A percentile compares a stretch with the other conserved stretches of the same genome.
These are phyloP conservation scores for Poecilia velifera DNA, from an alignment of 2,797 vertebrate genomes.

Conservation along the genomic window DNA sequence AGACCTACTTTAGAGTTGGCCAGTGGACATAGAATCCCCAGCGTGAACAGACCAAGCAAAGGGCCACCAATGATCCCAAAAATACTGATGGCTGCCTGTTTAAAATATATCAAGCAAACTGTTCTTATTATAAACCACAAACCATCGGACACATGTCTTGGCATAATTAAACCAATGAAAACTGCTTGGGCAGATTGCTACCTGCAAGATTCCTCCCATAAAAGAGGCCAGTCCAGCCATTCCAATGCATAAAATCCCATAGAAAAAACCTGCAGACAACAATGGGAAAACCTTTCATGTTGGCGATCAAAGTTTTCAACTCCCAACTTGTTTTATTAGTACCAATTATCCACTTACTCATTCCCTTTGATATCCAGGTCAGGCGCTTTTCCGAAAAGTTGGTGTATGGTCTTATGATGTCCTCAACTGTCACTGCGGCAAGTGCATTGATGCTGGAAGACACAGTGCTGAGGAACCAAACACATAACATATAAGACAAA, in stretches of 20 bases:
- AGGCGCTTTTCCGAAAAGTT: constrained; percentile 86
- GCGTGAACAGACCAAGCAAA: constrained; percentile 79
- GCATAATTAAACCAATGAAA: background rate
- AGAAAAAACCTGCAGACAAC: constrained; percentile 82
- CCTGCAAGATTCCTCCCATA: constrained; percentile 90
- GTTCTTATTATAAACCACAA: background rate
- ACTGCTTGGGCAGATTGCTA: constrained; percentile 42
- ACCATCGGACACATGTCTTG: background rate
- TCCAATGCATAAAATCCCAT: constrained; percentile 87
- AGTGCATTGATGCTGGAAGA: constrained; percentile 95
- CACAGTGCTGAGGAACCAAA: constrained; percentile 83
- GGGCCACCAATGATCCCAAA: constrained; percentile 81
- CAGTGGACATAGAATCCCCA: constrained; percentile 81
- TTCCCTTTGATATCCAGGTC: constrained; percentile 87
- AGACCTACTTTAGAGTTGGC: constrained; percentile 81
- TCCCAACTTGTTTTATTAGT: background rate
- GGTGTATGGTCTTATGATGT: constrained; percentile 85
- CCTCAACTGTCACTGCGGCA: constrained; percentile 91
- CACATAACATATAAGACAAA: background rate
- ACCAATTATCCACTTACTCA: constrained; percentile 81
- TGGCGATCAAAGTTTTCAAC: background rate
- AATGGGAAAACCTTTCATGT: background rate
- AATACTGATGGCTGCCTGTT: constrained; percentile 78
- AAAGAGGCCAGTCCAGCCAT: constrained; percentile 92
- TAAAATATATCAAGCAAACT: constrained; percentile 1